Evolutionary conservation across 2,888 invertebrate genomes (phyloP).

Genomic region (Hyalella azteca): DNA sequence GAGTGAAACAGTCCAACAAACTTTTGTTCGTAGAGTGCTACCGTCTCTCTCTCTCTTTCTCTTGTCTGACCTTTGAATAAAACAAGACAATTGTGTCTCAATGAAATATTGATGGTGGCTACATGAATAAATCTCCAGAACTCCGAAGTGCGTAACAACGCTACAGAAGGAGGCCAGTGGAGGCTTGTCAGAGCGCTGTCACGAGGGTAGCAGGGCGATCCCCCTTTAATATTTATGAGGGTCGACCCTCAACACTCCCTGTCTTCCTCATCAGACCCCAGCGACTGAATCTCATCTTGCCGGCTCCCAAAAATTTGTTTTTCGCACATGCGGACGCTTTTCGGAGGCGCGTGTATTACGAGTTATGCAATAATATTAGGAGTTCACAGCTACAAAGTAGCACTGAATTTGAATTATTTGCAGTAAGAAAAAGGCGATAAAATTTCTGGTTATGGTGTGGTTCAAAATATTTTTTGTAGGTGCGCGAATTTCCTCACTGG

Average conservation of each 20-base stretch:
- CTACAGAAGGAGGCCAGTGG: conserved; percentile 16
- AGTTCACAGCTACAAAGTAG: too few relatives aligned
- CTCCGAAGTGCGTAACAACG: conserved; percentile 27
- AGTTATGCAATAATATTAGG: too few relatives aligned
- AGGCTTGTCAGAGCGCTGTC: conserved; percentile 25
- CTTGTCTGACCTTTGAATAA: conserved; percentile 8
- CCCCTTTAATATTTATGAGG: conserved; percentile 43
- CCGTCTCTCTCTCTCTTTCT: not conserved
- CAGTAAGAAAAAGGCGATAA: too few relatives aligned
- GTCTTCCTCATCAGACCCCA: conserved; percentile 13
- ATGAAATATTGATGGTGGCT: conserved; percentile 21
- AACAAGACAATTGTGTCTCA: conserved; percentile 26
- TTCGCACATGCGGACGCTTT: not conserved
- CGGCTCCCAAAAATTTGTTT: not conserved
- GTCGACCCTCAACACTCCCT: conserved; percentile 34
- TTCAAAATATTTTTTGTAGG: too few relatives aligned
- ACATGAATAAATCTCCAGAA: conserved; percentile 12
- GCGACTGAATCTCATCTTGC: conserved; percentile 23
- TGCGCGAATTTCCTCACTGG: too few relatives aligned
- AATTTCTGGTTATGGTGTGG: too few relatives aligned
- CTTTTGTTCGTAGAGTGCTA: too few relatives aligned
- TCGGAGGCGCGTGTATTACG: too few relatives aligned
- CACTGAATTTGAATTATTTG: too few relatives aligned
- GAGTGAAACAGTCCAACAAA: too few relatives aligned
- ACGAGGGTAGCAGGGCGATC: conserved; percentile 30